These are phyloP conservation scores for Gallinago media DNA, from an alignment of 2,113 vertebrate genomes.

Conservation along the genomic window DNA sequence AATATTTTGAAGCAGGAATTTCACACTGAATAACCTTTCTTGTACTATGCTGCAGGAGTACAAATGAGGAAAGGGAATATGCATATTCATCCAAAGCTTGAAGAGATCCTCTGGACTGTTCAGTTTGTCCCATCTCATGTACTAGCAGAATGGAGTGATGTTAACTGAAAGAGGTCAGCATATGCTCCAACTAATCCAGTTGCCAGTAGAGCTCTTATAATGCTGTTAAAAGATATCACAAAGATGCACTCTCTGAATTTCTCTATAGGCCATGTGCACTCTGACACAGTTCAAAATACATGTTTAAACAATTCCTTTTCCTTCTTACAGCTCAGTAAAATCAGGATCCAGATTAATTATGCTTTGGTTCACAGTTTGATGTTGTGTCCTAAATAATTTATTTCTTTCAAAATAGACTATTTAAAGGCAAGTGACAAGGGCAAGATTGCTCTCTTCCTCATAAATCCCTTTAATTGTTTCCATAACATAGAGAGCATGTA, in stretches of 20 bases:
- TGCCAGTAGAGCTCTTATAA: conserved; percentile 12
- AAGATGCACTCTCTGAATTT: background rate
- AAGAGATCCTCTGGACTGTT: background rate
- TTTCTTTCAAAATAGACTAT: conserved; percentile 38
- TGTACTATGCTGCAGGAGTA: background rate
- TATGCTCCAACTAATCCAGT: conserved; percentile 22
- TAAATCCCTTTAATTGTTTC: conserved; percentile 32
- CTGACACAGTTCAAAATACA: background rate
- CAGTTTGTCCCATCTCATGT: background rate
- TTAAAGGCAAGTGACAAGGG: conserved; percentile 21
- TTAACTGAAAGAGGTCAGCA: conserved; percentile 44
- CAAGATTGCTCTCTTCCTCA: conserved; percentile 12
- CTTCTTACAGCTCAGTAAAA: background rate
- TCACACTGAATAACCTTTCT: background rate
- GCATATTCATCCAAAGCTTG: background rate
- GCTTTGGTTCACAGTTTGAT: conserved; percentile 20
- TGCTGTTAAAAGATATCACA: background rate
- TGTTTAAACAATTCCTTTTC: background rate
- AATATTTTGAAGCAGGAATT: background rate
- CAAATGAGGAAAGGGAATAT: background rate
- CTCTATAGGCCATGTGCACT: background rate
- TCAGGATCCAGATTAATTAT: conserved; percentile 31
- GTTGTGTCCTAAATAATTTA: conserved; percentile 19
- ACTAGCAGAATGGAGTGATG: background rate
- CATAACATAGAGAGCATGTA: background rate